Percentiles rank a stretch among this genome's conserved stretches.
These are phyloP conservation scores for Allophyes oxyacanthae DNA, from an alignment of 2,888 invertebrate genomes.

Conservation along the genomic window DNA sequence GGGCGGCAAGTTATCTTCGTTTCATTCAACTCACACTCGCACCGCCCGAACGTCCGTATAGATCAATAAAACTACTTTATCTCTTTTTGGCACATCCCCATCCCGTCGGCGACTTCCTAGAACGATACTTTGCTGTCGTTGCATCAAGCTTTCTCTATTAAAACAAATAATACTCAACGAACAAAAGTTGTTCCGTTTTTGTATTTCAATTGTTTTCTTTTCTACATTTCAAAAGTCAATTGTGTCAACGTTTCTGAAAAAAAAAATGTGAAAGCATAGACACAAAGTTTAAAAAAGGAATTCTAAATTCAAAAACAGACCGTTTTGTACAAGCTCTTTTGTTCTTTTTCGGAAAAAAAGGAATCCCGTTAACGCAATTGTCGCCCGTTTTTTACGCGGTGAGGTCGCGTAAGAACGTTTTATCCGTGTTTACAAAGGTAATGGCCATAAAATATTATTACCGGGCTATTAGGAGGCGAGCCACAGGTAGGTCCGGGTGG, in stretches of 20 bases:
- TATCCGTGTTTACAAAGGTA: slow-evolving; percentile 85
- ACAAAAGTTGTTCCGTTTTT: slow-evolving; percentile 47
- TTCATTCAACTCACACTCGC: slow-evolving; percentile 89
- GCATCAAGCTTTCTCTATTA: slow-evolving; percentile 77
- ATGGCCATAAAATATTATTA: slow-evolving; percentile 87
- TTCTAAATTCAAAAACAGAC: slow-evolving; percentile 60
- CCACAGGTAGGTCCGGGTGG: slow-evolving; percentile 83
- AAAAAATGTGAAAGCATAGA: slow-evolving; percentile 53
- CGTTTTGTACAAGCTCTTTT: slow-evolving; percentile 62
- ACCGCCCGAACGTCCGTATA: slow-evolving; percentile 88
- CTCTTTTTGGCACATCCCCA: slow-evolving; percentile 90
- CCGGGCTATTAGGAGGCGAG: slow-evolving; percentile 79
- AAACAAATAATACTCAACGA: slow-evolving; percentile 51
- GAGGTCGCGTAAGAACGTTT: slow-evolving; percentile 76
- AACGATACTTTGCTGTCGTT: slow-evolving; percentile 76
- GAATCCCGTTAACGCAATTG: slow-evolving; percentile 78
- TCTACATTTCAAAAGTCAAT: slow-evolving; percentile 38
- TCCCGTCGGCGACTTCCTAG: slow-evolving; percentile 86
- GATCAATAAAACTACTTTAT: slow-evolving; percentile 90
- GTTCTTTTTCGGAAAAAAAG: slow-evolving; percentile 64
- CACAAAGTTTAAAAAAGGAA: slow-evolving; percentile 66
- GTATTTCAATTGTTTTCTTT: slow-evolving; percentile 23
- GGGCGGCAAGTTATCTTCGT: slow-evolving; percentile 90
- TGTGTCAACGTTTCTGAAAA: slow-evolving; percentile 30
- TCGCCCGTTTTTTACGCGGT: slow-evolving; percentile 75